Percentiles rank a stretch among this genome's conserved stretches.
Conservation (phyloP, 2,797 vertebrate genomes). For the Poecile montanus region DNA sequence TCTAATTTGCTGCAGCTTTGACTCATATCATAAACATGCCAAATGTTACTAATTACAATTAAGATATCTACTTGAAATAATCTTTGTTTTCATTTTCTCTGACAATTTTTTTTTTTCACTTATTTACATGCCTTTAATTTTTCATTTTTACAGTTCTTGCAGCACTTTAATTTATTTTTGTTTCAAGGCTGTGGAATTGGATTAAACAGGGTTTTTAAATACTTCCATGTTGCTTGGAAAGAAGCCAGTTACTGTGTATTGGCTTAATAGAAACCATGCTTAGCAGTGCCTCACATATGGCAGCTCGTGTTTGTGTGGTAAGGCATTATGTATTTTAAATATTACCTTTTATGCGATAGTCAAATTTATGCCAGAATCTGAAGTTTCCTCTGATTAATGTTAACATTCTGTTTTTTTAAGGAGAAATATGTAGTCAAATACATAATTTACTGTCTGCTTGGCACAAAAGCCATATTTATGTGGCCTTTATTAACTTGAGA, state of each 20-base stretch:
- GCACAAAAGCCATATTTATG: constrained; percentile 13
- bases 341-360: constrained; percentile 40
- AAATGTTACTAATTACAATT: constrained; percentile 72
- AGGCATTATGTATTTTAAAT: constrained; percentile 54
- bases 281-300: constrained; percentile 49
- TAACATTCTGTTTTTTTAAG: constrained; percentile 49
- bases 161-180: constrained; percentile 62
- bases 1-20: constrained; percentile 67
- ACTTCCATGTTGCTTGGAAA: constrained; percentile 60
- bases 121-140: constrained; percentile 67
- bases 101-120: constrained; percentile 36
- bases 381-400: constrained; percentile 62
- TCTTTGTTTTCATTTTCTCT: constrained; percentile 61
- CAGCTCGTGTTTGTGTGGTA: constrained; percentile 47
- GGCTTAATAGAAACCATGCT: constrained; percentile 52
- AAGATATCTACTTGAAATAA: constrained; percentile 68
- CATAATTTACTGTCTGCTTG: constrained; percentile 47
- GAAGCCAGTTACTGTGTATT: constrained; percentile 51
- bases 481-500: constrained; percentile 16
- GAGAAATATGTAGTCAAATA: constrained; percentile 35
- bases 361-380: constrained; percentile 60
- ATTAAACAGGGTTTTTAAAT: constrained; percentile 59
- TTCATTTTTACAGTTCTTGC: constrained; percentile 53
- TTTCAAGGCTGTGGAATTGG: constrained; percentile 63
- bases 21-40: constrained; percentile 52